Evolutionary conservation across 2,888 invertebrate genomes (phyloP), one percentile per base, ranked within the genome.

Genomic region (Muscina levida): DNA sequence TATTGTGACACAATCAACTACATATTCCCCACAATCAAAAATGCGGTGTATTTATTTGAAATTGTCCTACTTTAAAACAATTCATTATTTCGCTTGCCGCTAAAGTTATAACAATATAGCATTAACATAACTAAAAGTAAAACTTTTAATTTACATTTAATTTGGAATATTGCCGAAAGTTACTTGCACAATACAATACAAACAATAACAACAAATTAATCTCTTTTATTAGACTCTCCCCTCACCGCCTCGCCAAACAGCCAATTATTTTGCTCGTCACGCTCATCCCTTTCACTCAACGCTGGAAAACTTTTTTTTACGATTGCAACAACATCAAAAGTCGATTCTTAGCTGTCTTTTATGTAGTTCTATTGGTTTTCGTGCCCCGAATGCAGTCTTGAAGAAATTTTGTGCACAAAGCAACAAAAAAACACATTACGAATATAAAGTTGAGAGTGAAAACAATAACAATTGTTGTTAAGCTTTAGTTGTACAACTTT

Each of bases 381-480:
- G 31, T 31, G 31, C 31, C 3, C 31, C 3, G 31, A 31, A 31
- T 31, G 31, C 31, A 31, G 31, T 31, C 8, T 31, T 31, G 8
- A 31, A 31, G 31, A 31, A 31, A 31, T 5, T 31, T 31, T 31
- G 31, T 31, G 31, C 3, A 31, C 31, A 8, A 3, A 31, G 8
- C 3, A 31, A 8, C 31, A 31, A 31, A 31, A 31, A 31, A 31
- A 31, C 8, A 31, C 4, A 31, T 31, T 31, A 31, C 31, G 8
- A 31, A 5, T 31, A 31, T 8, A 31, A 5, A 8, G 3, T 5
- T 3, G 53, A 57, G n/a, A 72, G 51, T 68, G 44, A 22, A 72
- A 68, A 71, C 72, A 72, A 77, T 72, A 77, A 72, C 57, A 67
- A 48, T 77, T 67, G 39, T 44, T 72, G 72, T 68, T 66, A 71